Percentiles rank a stretch among this genome's conserved stretches.
phyloP scores from a whole-genome alignment of 2,113 vertebrate genomes.

The Heteronetta atricapilla region DNA sequence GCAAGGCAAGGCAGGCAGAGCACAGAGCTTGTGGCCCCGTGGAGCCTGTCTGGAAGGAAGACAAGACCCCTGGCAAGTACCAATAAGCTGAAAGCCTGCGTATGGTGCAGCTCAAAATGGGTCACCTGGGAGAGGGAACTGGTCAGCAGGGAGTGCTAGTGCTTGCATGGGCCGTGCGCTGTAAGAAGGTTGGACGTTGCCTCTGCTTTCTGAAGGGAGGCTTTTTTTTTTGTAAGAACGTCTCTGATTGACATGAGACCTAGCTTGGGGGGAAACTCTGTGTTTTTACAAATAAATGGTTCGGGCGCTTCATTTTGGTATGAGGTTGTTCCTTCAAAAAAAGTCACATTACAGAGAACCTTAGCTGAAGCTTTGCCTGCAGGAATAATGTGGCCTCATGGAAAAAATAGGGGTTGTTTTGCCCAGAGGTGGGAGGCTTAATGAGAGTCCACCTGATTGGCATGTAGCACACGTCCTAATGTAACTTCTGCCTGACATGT shows the following conservation, averaged over 20 bases:
- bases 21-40: neutral
- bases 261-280: neutral
- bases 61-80: neutral
- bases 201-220: neutral
- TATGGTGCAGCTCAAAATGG: neutral
- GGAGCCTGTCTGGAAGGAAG: neutral
- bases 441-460: conserved; percentile 25
- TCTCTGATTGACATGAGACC: neutral
- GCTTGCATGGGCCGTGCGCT: neutral
- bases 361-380: neutral
- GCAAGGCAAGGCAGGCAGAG: neutral
- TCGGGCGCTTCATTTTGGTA: neutral
- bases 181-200: neutral
- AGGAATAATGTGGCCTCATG: neutral
- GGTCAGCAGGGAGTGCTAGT: neutral
- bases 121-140: neutral
- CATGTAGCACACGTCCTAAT: neutral
- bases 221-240: neutral
- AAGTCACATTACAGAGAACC: neutral
- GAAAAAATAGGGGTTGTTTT: conserved; percentile 34
- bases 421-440: conserved; percentile 17
- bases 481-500: neutral
- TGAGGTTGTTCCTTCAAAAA: conserved; percentile 30
- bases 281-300: neutral
- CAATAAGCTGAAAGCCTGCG: neutral